Base-by-base conservation (phyloP, 1,140 invertebrate species). In the Aphis gossypii region DNA sequence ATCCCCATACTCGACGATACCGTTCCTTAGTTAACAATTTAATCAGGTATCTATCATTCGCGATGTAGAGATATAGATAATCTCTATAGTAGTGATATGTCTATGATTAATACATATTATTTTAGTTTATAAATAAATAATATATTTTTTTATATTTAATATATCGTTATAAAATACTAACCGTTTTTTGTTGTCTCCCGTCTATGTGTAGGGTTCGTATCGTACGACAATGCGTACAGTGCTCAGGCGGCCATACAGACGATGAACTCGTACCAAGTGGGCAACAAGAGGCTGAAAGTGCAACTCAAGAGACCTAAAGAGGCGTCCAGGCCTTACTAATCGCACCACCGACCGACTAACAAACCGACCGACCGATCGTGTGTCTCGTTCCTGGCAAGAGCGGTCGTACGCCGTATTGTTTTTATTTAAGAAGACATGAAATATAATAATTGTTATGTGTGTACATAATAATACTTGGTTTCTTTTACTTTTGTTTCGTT, bases 191-290 rank as follows among this genome's bases (percentile, higher is more conserved):
- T 88, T 92, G 6, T 89, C 1, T n/a, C 38, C 54, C 9, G 30
- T 83, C 9, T 90, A 23, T 41, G 18, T 96, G 20, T 95, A 97
- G 97, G 97, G 95, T 99, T 99, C 96, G 99, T 99, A 89, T 99
- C 98, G 93, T 99, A 98, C 95, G 98, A 99, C 95, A 99, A 98
- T 96, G 97, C 97, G 90, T 96, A 97, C 94, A 98, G 98, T 95
- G 98, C 98, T 94, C 98, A 99, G 95, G 97, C 98, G 95, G 99
- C 99, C 94, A 99, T 99, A 95, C 97, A 98, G 95, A 97, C 98
- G 94, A 99, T 99, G 98, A 99, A 99, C 96, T 98, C 99, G 94
- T 99, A 99, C 95, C 98, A 99, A 96, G 98, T 99, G 95, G 98
- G 98, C 95, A 99, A 98, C 95, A 99, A 99, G 96, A 97, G 98